A percentile compares a stretch with the other conserved stretches of the same genome.
phyloP scores from a whole-genome alignment of 2,113 vertebrate genomes.

The Hystrix cristata region DNA sequence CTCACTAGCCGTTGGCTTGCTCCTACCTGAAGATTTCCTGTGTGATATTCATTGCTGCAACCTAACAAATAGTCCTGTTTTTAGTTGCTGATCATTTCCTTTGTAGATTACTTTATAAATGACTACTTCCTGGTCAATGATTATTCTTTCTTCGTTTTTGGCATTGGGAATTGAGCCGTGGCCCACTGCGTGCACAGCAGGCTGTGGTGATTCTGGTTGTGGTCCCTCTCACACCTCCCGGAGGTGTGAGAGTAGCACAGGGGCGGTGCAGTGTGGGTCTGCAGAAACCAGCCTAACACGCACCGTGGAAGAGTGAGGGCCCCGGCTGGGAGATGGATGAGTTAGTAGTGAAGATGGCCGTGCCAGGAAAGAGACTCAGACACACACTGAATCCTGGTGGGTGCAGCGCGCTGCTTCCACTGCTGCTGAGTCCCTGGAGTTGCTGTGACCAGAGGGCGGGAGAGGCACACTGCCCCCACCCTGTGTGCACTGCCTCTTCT shows the following conservation, averaged over 20 bases:
- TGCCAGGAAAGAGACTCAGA: neutral
- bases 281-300: conserved; percentile 24
- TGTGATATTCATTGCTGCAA: neutral
- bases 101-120: neutral
- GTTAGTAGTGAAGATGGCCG: neutral
- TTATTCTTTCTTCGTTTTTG: conserved; percentile 6
- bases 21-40: conserved; percentile 25
- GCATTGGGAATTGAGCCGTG: neutral
- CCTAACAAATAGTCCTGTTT: neutral
- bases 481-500: neutral
- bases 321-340: neutral
- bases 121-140: neutral
- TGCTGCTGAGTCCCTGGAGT: neutral
- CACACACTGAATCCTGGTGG: neutral
- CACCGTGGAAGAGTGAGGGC: neutral
- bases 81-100: conserved; percentile 1
- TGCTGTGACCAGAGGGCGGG: neutral
- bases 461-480: neutral
- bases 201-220: conserved; percentile 22
- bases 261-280: neutral
- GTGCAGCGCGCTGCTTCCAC: too few species aligned
- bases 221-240: neutral
- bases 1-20: neutral
- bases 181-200: neutral
- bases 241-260: neutral